phyloP scores from a whole-genome alignment of 2,888 invertebrate genomes.

The Pandemis cinnamomeana region DNA sequence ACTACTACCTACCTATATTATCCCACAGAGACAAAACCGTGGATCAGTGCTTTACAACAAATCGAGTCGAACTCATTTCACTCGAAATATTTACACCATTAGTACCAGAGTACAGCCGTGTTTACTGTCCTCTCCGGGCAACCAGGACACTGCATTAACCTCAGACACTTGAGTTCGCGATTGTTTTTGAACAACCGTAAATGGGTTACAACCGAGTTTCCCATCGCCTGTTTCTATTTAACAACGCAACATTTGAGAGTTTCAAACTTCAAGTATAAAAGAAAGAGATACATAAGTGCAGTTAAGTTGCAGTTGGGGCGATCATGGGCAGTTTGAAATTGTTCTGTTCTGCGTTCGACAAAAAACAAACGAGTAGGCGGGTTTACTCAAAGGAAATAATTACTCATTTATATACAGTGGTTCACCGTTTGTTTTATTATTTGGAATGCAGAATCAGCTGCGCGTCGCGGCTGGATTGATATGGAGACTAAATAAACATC shows the following conservation, averaged over 20 bases:
- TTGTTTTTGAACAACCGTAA: slow-evolving; percentile 70
- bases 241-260: slow-evolving; percentile 26
- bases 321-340: background rate
- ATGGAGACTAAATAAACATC: slow-evolving; percentile 65
- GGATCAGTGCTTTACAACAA: too few species aligned
- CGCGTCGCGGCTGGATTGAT: slow-evolving; percentile 58
- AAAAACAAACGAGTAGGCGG: background rate
- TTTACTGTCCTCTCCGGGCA: slow-evolving; percentile 50
- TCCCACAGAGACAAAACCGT: too few species aligned
- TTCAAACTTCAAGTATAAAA: slow-evolving; percentile 27
- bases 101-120: slow-evolving; percentile 47
- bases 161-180: slow-evolving; percentile 61
- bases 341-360: background rate
- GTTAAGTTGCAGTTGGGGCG: background rate
- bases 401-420: slow-evolving; percentile 36
- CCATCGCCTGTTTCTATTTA: slow-evolving; percentile 39
- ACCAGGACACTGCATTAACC: slow-evolving; percentile 57
- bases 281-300: background rate
- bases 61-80: slow-evolving; percentile 11
- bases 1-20: too few species aligned
- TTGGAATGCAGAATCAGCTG: slow-evolving; percentile 34
- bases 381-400: slow-evolving; percentile 37
- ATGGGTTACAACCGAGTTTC: slow-evolving; percentile 67
- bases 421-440: slow-evolving; percentile 30
- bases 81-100: slow-evolving; percentile 4